Conservation (phyloP, 2,888 invertebrate genomes). For the Tenthredo scrophulariae region DNA sequence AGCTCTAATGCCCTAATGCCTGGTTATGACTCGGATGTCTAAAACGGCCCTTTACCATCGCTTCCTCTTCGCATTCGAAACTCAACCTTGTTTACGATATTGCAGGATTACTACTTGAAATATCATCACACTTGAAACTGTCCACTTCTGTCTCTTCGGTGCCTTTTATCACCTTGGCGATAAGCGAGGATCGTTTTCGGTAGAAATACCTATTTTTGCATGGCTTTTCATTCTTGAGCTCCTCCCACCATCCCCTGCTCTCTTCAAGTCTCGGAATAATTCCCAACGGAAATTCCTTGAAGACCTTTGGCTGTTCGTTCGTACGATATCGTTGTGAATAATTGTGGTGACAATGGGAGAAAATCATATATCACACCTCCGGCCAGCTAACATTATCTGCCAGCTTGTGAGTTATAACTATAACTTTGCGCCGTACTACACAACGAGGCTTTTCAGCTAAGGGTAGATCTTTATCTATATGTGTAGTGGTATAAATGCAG, state of each 20-base stretch:
- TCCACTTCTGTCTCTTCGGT: not conserved
- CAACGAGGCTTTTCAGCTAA: conserved; percentile 60
- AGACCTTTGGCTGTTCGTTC: conserved; percentile 53
- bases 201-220: not conserved
- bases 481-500: conserved; percentile 36
- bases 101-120: conserved; percentile 76
- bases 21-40: conserved; percentile 74
- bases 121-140: conserved; percentile 76
- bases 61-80: conserved; percentile 4
- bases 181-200: not conserved
- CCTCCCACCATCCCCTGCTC: not conserved
- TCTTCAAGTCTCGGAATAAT: conserved; percentile 59
- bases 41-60: conserved; percentile 62
- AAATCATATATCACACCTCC: conserved; percentile 67
- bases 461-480: conserved; percentile 76
- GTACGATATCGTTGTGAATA: conserved; percentile 74
- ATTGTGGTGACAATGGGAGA: conserved; percentile 72
- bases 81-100: conserved; percentile 76
- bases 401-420: conserved; percentile 71
- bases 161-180: not conserved
- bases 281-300: conserved; percentile 70
- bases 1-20: conserved; percentile 77
- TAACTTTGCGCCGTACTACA: not conserved
- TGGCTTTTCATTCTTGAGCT: not conserved
- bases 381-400: conserved; percentile 71